Evolutionary conservation across 2,113 vertebrate species (phyloP), one percentile per base, ranked within the genome.

Genomic region (Danio rerio): DNA sequence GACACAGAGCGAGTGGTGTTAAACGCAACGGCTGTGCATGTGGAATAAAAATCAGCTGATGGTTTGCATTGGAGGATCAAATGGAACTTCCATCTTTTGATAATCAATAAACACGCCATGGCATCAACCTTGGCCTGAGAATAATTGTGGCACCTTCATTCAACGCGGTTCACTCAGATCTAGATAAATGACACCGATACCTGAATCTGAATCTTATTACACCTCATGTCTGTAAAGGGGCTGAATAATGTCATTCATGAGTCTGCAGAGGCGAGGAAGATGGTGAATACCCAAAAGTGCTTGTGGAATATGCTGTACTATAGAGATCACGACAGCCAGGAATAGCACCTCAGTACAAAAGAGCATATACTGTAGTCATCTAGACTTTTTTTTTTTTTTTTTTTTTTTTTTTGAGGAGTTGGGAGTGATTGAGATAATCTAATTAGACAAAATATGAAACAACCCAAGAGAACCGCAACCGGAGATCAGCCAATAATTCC

Each of bases 51-150:
- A 62, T 62, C 11, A 6, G 45, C 55, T 61, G 40, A 21, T 18
- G 42, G 4, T 61, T 20, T 71, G 49, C 47, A 52, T 52, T 40
- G 0, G 20, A 77, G 18, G 16, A 50, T 62, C 56, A 61, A 61
- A 76, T 77, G 61, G 16, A 21, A 77, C 74, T 55, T 61, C 18
- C 1, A 3, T 21, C 20, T 50, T 77, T 16, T 77, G 3, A 62
- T 61, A 58, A 76, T 77, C 74, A 62, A 49, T 62, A 62, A 62
- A 77, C 18, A 77, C 31, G 18, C 7, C 58, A 50, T 15, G 59
- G 13, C 45, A 16, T 21, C 18, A 77, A 50, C 43, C 20, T 77
- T 62, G 43, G 13, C 58, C 45, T 62, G 7, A 16, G 16, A 9
- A 18, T 61, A 50, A 77, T 50, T 62, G n/a, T 7, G 18, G 12